phyloP scores from a whole-genome alignment of 2,797 vertebrate genomes.

The Urosaurus nigricauda region DNA sequence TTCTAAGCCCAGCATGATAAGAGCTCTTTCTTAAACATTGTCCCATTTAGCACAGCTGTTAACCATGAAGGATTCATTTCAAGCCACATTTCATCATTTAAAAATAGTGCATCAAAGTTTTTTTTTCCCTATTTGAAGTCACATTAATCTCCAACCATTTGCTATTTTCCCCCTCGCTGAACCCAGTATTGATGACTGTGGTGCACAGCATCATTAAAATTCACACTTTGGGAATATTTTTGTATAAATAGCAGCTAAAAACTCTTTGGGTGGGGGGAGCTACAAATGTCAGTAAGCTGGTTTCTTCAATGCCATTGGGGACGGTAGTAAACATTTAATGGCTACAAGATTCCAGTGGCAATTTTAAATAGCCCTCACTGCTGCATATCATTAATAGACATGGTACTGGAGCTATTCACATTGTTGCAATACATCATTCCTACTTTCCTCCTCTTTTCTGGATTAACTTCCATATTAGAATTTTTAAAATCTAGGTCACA shows the following conservation, averaged over 20 bases:
- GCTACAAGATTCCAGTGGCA: background rate
- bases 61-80: slow-evolving; percentile 27
- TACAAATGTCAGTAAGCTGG: background rate
- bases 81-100: slow-evolving; percentile 20
- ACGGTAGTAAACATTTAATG: background rate
- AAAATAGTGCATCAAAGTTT: slow-evolving; percentile 7
- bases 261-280: background rate
- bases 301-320: background rate
- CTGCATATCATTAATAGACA: background rate
- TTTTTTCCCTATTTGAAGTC: background rate
- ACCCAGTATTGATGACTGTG: background rate
- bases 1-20: background rate
- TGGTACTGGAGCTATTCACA: background rate
- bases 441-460: background rate
- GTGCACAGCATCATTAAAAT: background rate
- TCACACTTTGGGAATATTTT: slow-evolving; percentile 33
- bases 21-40: background rate
- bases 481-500: background rate
- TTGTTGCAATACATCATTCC: background rate
- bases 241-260: background rate
- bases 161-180: slow-evolving; percentile 10
- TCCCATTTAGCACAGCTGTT: background rate
- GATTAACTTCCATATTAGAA: background rate
- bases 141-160: slow-evolving; percentile 24
- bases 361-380: background rate